These are phyloP conservation scores for Syrmaticus mikado DNA, from an alignment of 2,113 vertebrate genomes.

Conservation along the genomic window DNA sequence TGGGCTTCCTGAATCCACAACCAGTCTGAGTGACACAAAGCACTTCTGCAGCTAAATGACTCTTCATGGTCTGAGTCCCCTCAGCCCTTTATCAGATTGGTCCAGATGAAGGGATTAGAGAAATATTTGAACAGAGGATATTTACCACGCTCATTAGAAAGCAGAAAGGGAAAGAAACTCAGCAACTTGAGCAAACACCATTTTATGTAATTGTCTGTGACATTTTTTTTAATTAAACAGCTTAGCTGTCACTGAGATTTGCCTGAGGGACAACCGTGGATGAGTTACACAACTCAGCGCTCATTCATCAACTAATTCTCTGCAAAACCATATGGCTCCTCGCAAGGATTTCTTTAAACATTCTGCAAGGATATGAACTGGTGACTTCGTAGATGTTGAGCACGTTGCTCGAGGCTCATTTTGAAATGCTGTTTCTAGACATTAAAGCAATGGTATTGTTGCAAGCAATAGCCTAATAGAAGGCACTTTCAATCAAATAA, in stretches of 20 bases:
- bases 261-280: conserved; percentile 6
- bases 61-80: not conserved
- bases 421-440: conserved; percentile 5
- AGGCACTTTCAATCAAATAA: not conserved
- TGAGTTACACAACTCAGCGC: conserved; percentile 18
- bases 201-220: conserved; percentile 7
- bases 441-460: conserved; percentile 9
- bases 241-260: not conserved
- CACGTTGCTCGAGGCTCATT: conserved; percentile 19
- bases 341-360: conserved; percentile 32
- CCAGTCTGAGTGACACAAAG: rapidly evolving
- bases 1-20: not conserved
- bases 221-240: not conserved
- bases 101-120: not conserved
- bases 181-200: not conserved
- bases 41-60: not conserved
- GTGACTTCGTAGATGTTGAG: conserved; percentile 6
- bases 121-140: not conserved
- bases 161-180: not conserved
- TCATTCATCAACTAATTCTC: conserved; percentile 11
- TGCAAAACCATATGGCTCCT: conserved; percentile 45
- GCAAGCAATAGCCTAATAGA: not conserved
- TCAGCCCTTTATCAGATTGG: not conserved
- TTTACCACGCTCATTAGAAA: not conserved
- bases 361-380: not conserved